Percentiles rank a stretch among this genome's conserved stretches.
phyloP scores from a whole-genome alignment of 2,113 vertebrate species.

The Tapirus terrestris region DNA sequence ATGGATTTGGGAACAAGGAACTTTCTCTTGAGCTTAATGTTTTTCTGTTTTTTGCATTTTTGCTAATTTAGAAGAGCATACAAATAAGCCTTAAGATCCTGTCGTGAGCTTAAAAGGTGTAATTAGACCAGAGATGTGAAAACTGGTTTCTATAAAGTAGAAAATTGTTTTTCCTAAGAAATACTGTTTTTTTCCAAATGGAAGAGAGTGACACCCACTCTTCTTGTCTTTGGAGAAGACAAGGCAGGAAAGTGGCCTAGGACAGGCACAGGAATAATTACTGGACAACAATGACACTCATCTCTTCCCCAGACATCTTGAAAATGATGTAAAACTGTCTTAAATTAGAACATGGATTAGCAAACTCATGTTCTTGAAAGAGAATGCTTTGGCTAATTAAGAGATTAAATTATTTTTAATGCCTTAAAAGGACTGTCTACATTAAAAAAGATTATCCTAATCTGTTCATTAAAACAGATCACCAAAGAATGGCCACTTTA shows the following conservation, averaged over 20 bases:
- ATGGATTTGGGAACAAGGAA: constrained; percentile 19
- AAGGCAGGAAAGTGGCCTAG: not conserved
- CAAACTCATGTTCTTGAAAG: not conserved
- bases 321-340: not conserved
- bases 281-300: not conserved
- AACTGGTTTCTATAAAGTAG: not conserved
- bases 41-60: constrained; percentile 25
- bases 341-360: not conserved
- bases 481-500: constrained; percentile 11
- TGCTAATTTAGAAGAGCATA: not conserved
- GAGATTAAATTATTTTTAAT: constrained; percentile 54
- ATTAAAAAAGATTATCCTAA: not conserved
- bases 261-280: not conserved
- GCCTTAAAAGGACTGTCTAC: not conserved
- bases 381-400: constrained; percentile 32
- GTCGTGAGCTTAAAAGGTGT: not conserved
- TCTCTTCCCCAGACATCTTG: not conserved
- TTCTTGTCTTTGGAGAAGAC: not conserved
- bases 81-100: constrained; percentile 26
- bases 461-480: constrained; percentile 5
- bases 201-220: not conserved
- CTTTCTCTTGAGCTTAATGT: constrained; percentile 7
- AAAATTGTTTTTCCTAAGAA: constrained; percentile 34
- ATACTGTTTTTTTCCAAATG: not conserved
- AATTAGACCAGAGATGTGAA: not conserved